Base-by-base conservation (phyloP, 2,888 invertebrate species). In the Perizoma affinitatum region DNA sequence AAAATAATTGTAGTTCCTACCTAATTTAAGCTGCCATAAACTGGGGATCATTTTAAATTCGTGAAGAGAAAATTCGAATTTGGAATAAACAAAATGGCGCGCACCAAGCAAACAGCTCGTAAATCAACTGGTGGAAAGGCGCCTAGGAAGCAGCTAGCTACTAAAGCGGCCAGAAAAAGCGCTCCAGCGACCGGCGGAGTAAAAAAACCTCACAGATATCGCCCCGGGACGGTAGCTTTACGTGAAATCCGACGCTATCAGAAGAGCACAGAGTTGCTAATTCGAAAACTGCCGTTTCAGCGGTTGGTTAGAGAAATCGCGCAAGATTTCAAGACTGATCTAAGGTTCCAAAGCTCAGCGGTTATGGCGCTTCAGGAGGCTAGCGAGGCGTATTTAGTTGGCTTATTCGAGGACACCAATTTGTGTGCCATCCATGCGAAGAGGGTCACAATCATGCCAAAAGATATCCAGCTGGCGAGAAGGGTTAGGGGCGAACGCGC, bases 41-140 rank as follows among this genome's bases (percentile, higher is more conserved):
- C 22, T 22, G 22, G 3, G 22, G 22, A 38, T 42, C 46, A 57
- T 44, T 42, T 42, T n/a, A 9, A 5, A 40, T 57, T 51, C 50
- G 44, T 34, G 34, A 43, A 49, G 0, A 38, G 43, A 55, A 56
- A 8, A 7, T 35, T 10, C 6, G 6, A 33, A n/a, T 9, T 35
- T n/a, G 6, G 48, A 22, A 5, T 7, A 6, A 35, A 44, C 57
- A 70, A 70, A 67, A 83, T 96, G 95, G 96, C 95, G 72, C 95
- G 96, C 76, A 96, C 95, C 6, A 96, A 96, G 87, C 95, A 96
- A 73, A 96, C 95, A 0, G 95, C 96, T 11, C 93, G 95, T 66
- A 96, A 96, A 72, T 95, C 95, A 0, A 95, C 95, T 44, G 95
- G 95, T 74, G 95, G 95, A n/a, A 95, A 95, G 79, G 95, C 95